Conservation (phyloP, 1,140 invertebrate genomes). For the Hyles vespertilio region DNA sequence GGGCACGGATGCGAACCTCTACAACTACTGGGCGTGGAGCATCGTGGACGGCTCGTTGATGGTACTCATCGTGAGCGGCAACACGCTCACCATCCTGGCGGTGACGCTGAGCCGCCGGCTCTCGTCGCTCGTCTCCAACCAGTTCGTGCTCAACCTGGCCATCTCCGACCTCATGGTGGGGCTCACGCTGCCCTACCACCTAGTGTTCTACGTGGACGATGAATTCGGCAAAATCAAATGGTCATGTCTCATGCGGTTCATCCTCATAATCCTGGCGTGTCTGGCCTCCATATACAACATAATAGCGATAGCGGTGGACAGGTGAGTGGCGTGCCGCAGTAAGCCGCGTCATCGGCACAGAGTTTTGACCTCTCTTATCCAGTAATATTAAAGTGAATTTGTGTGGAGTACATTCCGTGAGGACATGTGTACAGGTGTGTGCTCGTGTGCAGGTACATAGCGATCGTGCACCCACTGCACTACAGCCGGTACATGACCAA, state of each 20-base stretch:
- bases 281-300: slow-evolving; percentile 88
- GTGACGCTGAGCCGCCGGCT: slow-evolving; percentile 80
- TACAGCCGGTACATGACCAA: slow-evolving; percentile 83
- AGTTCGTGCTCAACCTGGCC: slow-evolving; percentile 84
- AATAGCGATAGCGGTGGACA: slow-evolving; percentile 88
- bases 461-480: slow-evolving; percentile 88
- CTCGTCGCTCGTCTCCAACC: slow-evolving; percentile 80
- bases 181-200: slow-evolving; percentile 83
- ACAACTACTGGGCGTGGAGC: slow-evolving; percentile 77
- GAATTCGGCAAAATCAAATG: slow-evolving; percentile 76
- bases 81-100: slow-evolving; percentile 83
- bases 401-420: no score
- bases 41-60: slow-evolving; percentile 80
- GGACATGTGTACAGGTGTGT: slow-evolving; percentile 4
- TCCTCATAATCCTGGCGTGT: slow-evolving; percentile 83
- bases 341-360: not conserved
- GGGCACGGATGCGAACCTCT: slow-evolving; percentile 41
- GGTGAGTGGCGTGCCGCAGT: slow-evolving; percentile 52
- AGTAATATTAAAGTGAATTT: no score
- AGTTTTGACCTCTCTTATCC: not conserved
- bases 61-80: slow-evolving; percentile 80
- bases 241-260: slow-evolving; percentile 82
- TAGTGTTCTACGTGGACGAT: slow-evolving; percentile 80
- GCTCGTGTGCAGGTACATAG: slow-evolving; percentile 77
- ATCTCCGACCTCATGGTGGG: slow-evolving; percentile 85